phyloP scores from a whole-genome alignment of 2,888 invertebrate genomes.

The Rhagonycha fulva region DNA sequence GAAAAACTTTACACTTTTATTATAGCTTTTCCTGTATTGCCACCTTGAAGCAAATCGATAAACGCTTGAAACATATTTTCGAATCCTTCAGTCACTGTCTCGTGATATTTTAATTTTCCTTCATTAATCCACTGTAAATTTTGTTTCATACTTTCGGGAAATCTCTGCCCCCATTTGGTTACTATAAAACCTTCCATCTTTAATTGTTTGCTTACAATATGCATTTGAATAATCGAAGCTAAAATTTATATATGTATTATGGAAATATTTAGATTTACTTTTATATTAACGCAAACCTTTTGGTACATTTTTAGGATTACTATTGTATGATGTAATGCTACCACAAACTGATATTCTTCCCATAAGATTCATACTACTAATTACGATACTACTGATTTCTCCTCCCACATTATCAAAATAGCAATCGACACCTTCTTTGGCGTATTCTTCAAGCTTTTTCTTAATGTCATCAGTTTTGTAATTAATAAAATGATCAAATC shows the following conservation, averaged over 20 bases:
- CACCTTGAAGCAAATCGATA: constrained; percentile 63
- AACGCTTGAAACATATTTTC: constrained; percentile 75
- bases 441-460: constrained; percentile 61
- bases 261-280: neutral
- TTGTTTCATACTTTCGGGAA: constrained; percentile 64
- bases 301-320: constrained; percentile 42
- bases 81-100: constrained; percentile 72
- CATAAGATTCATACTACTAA: constrained; percentile 65
- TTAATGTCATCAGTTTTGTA: constrained; percentile 67
- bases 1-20: constrained; percentile 58
- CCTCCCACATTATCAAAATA: constrained; percentile 83
- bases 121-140: constrained; percentile 65
- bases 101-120: constrained; percentile 71
- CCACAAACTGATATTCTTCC: constrained; percentile 71
- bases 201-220: constrained; percentile 62
- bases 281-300: constrained; percentile 32
- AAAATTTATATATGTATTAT: constrained; percentile 22
- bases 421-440: constrained; percentile 73
- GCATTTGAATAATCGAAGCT: constrained; percentile 59
- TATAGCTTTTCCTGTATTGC: constrained; percentile 73
- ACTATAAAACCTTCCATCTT: constrained; percentile 67
- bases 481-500: constrained; percentile 73
- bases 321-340: constrained; percentile 68
- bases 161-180: constrained; percentile 60
- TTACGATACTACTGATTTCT: constrained; percentile 62